Percentiles rank a stretch among this genome's conserved stretches.
Conservation (phyloP, 2,797 vertebrate genomes). For the Melanotaenia boesemani region DNA sequence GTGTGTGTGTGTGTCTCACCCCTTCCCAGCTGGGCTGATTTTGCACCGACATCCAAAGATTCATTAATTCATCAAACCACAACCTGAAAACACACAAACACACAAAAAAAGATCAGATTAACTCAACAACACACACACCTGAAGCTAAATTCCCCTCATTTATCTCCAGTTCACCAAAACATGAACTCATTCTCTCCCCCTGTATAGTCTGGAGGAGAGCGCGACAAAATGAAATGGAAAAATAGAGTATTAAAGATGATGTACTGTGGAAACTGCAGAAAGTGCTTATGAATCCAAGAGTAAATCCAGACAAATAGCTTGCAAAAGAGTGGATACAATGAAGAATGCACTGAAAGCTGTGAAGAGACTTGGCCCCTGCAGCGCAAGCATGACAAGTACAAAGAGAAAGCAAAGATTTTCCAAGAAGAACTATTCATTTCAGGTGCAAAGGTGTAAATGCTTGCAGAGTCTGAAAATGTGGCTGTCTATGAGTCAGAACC, state of each 20-base stretch:
- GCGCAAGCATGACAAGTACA: conserved; percentile 8
- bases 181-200: conserved; percentile 56
- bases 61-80: conserved; percentile 97
- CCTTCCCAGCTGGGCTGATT: conserved; percentile 98
- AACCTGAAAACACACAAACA: conserved; percentile 83
- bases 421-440: conserved; percentile 43
- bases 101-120: conserved; percentile 23
- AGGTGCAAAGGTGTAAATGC: conserved; percentile 25
- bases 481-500: conserved; percentile 16
- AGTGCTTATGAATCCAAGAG: conserved; percentile 63
- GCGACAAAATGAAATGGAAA: conserved; percentile 58
- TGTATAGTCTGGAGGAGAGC: conserved; percentile 37
- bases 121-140: conserved; percentile 43
- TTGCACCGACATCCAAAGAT: conserved; percentile 95
- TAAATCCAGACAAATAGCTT: conserved; percentile 74
- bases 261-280: conserved; percentile 73
- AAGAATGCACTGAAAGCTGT: conserved; percentile 55
- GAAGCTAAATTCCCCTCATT: conserved; percentile 56
- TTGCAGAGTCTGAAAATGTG: conserved; percentile 15
- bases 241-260: conserved; percentile 70
- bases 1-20: conserved; percentile 81
- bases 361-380: conserved; percentile 45
- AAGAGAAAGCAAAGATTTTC: conserved; percentile 36
- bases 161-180: conserved; percentile 52
- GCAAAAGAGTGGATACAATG: conserved; percentile 43